These are phyloP conservation scores for Pogonomyrmex barbatus DNA, from an alignment of 1,140 invertebrate species.

Conservation along the genomic window DNA sequence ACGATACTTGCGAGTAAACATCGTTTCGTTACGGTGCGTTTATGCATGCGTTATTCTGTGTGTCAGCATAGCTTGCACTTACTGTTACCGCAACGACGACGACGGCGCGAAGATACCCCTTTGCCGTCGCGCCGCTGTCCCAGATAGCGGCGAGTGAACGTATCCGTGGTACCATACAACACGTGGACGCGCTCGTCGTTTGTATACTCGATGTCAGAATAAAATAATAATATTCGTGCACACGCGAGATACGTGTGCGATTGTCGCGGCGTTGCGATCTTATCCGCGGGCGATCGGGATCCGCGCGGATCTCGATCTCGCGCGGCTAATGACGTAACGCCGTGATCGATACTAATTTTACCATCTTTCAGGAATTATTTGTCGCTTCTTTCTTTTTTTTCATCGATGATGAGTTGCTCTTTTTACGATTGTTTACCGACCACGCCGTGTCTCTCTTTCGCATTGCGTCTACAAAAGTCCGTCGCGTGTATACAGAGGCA, in stretches of 20 bases:
- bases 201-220: slow-evolving; percentile 48
- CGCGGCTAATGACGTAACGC: slow-evolving; percentile 41
- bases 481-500: neutral
- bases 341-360: slow-evolving; percentile 37
- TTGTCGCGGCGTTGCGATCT: neutral
- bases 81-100: slow-evolving; percentile 41
- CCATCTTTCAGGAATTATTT: slow-evolving; percentile 40
- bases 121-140: slow-evolving; percentile 37
- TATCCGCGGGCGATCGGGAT: slow-evolving; percentile 21
- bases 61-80: slow-evolving; percentile 69
- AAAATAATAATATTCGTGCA: slow-evolving; percentile 41
- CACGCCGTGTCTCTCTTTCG: neutral
- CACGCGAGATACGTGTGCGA: slow-evolving; percentile 17
- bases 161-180: slow-evolving; percentile 30
- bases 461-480: neutral
- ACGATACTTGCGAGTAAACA: slow-evolving; percentile 67
- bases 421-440: neutral
- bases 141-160: slow-evolving; percentile 55
- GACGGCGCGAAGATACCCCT: slow-evolving; percentile 36
- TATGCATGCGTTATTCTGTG: slow-evolving; percentile 62
- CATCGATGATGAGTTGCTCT: neutral
- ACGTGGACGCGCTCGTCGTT: neutral
- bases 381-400: neutral
- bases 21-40: slow-evolving; percentile 67
- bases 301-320: slow-evolving; percentile 25